Base-by-base conservation (phyloP, 2,113 vertebrate species). In the Cichladusa arquata region DNA sequence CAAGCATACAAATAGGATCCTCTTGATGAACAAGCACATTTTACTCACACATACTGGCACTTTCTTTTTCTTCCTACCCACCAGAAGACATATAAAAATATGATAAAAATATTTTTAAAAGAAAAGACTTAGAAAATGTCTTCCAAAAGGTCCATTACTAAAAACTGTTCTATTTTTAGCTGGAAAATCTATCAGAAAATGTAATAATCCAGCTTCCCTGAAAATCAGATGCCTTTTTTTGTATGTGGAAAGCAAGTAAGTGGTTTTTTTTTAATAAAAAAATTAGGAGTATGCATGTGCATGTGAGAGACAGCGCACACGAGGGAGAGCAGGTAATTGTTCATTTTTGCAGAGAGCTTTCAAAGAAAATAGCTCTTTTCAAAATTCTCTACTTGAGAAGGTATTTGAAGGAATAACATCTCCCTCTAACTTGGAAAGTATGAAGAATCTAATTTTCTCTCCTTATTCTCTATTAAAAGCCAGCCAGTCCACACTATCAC, bases 381-480 rank as follows among this genome's bases (percentile, higher is more conserved):
- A 96, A 76, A 97, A 90, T 95, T 95, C 90, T 89, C 50, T 78
- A 96, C 60, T 95, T 88, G 88, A 95, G 91, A 95, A 96, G 81
- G 97, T 97, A 98, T 97, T 96, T 97, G 86, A 83, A 92, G 92
- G 95, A 97, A 96, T 95, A 97, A 94, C 94, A 91, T 91, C 87
- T 96, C 95, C 76, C 44, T 96, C 86, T 95, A 95, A 97, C 93
- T 97, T 96, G 54, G 73, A 90, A 96, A 96, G 73, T 81, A 90
- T 90, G 86, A 97, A 97, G 91, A 97, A 98, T 86, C 60, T 84
- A 94, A 97, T 98, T 98, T 97, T 96, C 94, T 97, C 94, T 86
- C 80, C 88, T 57, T 80, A 87, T 97, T 97, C 96, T 97, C 91
- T 97, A 80, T 96, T 97, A 97, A 97, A 97, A 97, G 95, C 86